phyloP scores from a whole-genome alignment of 2,113 vertebrate genomes.

The Labeo catla region DNA sequence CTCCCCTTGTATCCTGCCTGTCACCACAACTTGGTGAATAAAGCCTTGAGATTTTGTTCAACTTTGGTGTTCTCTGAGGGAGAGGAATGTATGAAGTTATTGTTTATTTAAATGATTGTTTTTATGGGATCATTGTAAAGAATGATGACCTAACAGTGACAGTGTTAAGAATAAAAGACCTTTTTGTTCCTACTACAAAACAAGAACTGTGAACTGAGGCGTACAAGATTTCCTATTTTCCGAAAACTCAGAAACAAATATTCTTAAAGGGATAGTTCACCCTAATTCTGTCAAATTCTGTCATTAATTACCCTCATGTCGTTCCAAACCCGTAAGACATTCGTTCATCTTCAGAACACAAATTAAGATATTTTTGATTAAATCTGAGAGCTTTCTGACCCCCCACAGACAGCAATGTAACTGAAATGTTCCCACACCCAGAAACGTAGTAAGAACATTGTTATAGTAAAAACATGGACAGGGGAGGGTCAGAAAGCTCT shows the following conservation, averaged over 20 bases:
- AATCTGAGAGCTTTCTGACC: too few species aligned
- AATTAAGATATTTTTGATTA: too few species aligned
- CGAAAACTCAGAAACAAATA: neutral
- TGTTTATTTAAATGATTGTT: neutral
- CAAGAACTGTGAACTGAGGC: neutral
- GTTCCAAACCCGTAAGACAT: too few species aligned
- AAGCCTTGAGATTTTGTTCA: neutral
- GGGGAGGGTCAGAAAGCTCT: too few species aligned
- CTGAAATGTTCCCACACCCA: too few species aligned
- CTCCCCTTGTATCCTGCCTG: neutral
- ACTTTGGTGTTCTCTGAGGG: neutral
- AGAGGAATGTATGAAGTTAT: neutral
- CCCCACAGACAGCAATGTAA: too few species aligned
- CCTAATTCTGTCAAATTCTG: too few species aligned
- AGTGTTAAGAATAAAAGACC: neutral
- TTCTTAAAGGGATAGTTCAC: too few species aligned
- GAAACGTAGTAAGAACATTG: too few species aligned
- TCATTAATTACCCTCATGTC: too few species aligned
- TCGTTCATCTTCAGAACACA: too few species aligned
- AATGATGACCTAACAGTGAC: neutral
- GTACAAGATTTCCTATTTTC: neutral
- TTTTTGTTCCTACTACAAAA: constrained; percentile 1
- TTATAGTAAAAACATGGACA: too few species aligned
- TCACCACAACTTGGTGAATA: neutral
- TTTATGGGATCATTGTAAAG: neutral